phyloP scores from a whole-genome alignment of 2,113 vertebrate species.

The Passer montanus region DNA sequence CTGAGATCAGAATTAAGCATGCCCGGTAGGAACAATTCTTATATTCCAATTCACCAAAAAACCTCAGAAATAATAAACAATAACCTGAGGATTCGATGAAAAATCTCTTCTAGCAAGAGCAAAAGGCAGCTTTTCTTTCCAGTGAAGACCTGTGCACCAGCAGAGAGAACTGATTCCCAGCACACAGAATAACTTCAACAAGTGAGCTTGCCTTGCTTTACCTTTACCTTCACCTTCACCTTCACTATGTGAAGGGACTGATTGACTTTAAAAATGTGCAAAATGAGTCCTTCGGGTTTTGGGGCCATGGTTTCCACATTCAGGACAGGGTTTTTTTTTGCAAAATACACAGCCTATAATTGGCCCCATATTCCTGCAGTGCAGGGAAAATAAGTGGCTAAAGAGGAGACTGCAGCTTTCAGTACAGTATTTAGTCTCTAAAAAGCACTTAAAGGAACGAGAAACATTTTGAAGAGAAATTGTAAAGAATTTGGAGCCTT shows the following conservation, averaged over 20 bases:
- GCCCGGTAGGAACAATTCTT: background rate
- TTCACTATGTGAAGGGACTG: background rate
- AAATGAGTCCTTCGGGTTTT: background rate
- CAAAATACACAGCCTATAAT: background rate
- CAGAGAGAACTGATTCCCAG: background rate
- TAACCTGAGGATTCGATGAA: background rate
- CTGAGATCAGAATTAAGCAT: slow-evolving; percentile 1
- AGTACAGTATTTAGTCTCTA: background rate
- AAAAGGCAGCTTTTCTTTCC: background rate
- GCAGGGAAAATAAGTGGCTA: background rate
- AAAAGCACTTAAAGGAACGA: background rate
- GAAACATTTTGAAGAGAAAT: background rate
- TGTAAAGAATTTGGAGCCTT: background rate
- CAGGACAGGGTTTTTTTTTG: background rate
- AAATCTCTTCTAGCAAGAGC: background rate
- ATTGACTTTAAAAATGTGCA: background rate
- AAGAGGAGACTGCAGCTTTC: background rate
- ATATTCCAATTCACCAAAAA: background rate
- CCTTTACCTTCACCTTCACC: background rate
- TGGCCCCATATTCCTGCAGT: background rate
- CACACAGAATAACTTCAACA: background rate
- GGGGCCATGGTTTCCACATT: background rate
- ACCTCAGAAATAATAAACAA: background rate
- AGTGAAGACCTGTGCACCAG: background rate
- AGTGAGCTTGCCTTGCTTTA: background rate